Percentiles rank a stretch among this genome's conserved stretches.
Evolutionary conservation across 2,888 invertebrate species (phyloP).

Genomic region (Alviniconcha strummeri): DNA sequence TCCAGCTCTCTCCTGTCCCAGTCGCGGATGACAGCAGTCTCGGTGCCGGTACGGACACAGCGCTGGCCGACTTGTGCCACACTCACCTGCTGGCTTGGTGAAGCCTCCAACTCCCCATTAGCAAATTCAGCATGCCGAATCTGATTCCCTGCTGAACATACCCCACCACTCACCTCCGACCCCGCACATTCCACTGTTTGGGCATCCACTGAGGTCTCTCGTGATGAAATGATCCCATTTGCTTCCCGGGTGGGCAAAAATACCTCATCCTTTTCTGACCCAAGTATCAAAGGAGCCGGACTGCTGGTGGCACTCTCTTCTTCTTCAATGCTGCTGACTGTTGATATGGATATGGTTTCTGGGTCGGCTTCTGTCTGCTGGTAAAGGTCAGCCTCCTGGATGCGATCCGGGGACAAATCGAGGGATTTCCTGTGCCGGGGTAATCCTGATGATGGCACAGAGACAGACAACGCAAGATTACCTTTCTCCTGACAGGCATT

Average conservation of each 20-base stretch:
- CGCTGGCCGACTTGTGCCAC: no score
- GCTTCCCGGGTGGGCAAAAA: background rate
- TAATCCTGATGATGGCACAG: background rate
- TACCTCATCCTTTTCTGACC: constrained; percentile 4
- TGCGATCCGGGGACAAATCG: constrained; percentile 12
- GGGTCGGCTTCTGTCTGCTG: constrained; percentile 32
- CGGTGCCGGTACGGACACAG: no score
- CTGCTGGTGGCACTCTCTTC: constrained; percentile 20
- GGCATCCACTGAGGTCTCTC: no score
- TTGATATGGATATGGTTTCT: constrained; percentile 39
- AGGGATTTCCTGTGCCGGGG: constrained; percentile 11
- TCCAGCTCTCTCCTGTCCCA: no score
- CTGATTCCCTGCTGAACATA: background rate
- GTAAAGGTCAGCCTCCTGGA: constrained; percentile 17
- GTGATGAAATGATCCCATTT: no score
- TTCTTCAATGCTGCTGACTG: constrained; percentile 43
- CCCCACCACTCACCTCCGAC: no score
- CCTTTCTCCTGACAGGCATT: no score
- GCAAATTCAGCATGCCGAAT: background rate
- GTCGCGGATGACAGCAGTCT: no score
- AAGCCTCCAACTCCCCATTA: background rate
- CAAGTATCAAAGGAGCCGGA: background rate
- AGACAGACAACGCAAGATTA: no score
- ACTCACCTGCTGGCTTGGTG: no score
- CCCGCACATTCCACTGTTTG: no score